Base-by-base conservation (phyloP, 2,113 vertebrate genomes). In the Sphyrna mokarran region DNA sequence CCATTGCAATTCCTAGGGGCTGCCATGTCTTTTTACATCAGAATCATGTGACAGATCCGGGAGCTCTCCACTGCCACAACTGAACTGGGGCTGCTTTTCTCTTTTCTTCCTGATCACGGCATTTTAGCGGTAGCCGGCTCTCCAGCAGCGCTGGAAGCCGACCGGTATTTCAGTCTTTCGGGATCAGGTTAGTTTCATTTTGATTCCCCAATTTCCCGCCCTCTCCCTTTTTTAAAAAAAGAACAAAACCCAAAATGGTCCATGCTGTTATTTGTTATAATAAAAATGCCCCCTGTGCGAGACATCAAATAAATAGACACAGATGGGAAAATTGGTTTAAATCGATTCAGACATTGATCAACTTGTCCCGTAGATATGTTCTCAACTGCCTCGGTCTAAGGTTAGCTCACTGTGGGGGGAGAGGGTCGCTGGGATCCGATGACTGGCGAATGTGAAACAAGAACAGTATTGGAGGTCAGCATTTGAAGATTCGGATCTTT, bases 11-110 rank as follows among this genome's bases (percentile, higher is more conserved):
- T 18, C 37, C 94, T n/a, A 70, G 94, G 22, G 37, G 68, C 94
- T 95, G 94, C 40, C 68, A 76, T 95, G 94, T 54, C 68, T 43
- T 54, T 95, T 95, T 76, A 70, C 94, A 95, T 95, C 69, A 95
- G 68, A 43, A 95, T 95, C 94, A 95, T 95, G 94, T 95, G 94
- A 95, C 69, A 48, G 87, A 95, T 72, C 68, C 13, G 61, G 87
- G 37, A 40, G 91, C 94, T 70, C 94, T 95, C 68, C 68, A 43
- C 68, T 37, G 29, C 54, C 54, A 16, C 54, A 48, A 61, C 87
- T 90, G 54, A 54, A 61, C 26, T 90, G 54, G 16, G 13, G 29
- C 87, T 83, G 80, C 87, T 54, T 61, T 61, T 48, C 87, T 90
- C 43, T 40, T 37, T 23, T 23, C 83, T 90, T 54, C 63, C 93